Conservation (phyloP, 2,888 invertebrate genomes). For the Acleris sparsana region DNA sequence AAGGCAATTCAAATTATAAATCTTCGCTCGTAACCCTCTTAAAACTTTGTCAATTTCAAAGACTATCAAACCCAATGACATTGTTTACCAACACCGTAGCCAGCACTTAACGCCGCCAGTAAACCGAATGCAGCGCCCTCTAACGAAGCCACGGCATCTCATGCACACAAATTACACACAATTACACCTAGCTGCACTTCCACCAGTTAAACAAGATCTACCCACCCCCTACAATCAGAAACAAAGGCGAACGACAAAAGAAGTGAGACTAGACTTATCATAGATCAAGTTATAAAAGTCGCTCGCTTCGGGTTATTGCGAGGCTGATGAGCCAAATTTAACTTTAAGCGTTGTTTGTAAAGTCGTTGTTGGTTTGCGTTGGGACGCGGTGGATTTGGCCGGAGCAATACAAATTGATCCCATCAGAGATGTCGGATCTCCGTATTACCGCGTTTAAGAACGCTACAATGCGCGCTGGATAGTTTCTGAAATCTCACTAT, state of each 20-base stretch:
- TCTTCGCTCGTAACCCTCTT: slow-evolving; percentile 22
- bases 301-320: slow-evolving; percentile 63
- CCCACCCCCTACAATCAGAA: slow-evolving; percentile 37
- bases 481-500: slow-evolving; percentile 63
- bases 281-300: slow-evolving; percentile 56
- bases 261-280: slow-evolving; percentile 39
- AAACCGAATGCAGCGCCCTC: slow-evolving; percentile 45
- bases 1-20: slow-evolving; percentile 20
- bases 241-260: slow-evolving; percentile 39
- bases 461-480: slow-evolving; percentile 46
- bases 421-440: slow-evolving; percentile 48
- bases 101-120: slow-evolving; percentile 31
- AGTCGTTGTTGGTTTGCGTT: slow-evolving; percentile 56
- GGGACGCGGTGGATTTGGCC: slow-evolving; percentile 48
- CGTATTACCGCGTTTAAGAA: slow-evolving; percentile 46
- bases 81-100: slow-evolving; percentile 32
- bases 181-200: slow-evolving; percentile 55
- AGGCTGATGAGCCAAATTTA: slow-evolving; percentile 55
- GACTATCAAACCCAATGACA: slow-evolving; percentile 32
- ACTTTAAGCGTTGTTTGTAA: slow-evolving; percentile 54
- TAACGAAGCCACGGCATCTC: slow-evolving; percentile 61
- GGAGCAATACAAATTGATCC: slow-evolving; percentile 73
- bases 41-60: slow-evolving; percentile 33
- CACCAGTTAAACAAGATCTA: slow-evolving; percentile 45
- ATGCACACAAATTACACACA: slow-evolving; percentile 66